Percentiles rank a stretch among this genome's conserved stretches.
Evolutionary conservation across 2,797 vertebrate species (phyloP).

Genomic region (Tympanoctomys barrerae): DNA sequence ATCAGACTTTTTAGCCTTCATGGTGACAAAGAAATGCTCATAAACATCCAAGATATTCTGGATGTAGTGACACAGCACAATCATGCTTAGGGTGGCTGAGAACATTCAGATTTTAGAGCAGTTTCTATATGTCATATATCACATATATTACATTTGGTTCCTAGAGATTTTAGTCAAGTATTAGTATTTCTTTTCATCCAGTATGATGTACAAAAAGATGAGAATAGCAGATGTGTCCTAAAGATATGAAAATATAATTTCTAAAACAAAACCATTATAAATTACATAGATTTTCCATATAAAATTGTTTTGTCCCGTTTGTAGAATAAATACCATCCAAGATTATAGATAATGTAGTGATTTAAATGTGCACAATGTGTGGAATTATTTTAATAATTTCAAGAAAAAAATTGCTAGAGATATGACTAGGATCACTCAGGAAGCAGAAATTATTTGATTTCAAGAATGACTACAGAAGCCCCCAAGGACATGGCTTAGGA

Average conservation of each 20-base stretch:
- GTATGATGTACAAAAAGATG: slow-evolving; percentile 84
- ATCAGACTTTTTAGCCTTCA: slow-evolving; percentile 53
- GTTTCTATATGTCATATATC: slow-evolving; percentile 51
- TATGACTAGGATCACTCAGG: slow-evolving; percentile 63
- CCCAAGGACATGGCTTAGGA: slow-evolving; percentile 32
- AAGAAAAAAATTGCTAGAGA: slow-evolving; percentile 65
- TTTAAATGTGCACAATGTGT: slow-evolving; percentile 71
- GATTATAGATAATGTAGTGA: slow-evolving; percentile 70
- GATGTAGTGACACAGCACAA: slow-evolving; percentile 6
- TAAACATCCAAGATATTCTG: slow-evolving; percentile 61
- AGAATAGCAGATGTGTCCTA: slow-evolving; percentile 78
- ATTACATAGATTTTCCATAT: slow-evolving; percentile 83
- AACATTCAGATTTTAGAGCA: slow-evolving; percentile 63
- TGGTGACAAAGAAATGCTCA: slow-evolving; percentile 57
- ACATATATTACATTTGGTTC: slow-evolving; percentile 80
- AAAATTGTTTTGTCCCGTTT: slow-evolving; percentile 75
- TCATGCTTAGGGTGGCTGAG: slow-evolving; percentile 50
- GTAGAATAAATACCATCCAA: slow-evolving; percentile 78
- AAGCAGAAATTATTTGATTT: slow-evolving; percentile 39
- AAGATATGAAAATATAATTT: slow-evolving; percentile 83
- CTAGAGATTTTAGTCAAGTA: slow-evolving; percentile 84
- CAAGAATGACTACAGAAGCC: slow-evolving; percentile 7
- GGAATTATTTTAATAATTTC: slow-evolving; percentile 74
- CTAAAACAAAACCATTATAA: slow-evolving; percentile 82
- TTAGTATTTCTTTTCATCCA: slow-evolving; percentile 80